Base-by-base conservation (phyloP, 2,113 vertebrate genomes). In the Thamnaconus septentrionalis region DNA sequence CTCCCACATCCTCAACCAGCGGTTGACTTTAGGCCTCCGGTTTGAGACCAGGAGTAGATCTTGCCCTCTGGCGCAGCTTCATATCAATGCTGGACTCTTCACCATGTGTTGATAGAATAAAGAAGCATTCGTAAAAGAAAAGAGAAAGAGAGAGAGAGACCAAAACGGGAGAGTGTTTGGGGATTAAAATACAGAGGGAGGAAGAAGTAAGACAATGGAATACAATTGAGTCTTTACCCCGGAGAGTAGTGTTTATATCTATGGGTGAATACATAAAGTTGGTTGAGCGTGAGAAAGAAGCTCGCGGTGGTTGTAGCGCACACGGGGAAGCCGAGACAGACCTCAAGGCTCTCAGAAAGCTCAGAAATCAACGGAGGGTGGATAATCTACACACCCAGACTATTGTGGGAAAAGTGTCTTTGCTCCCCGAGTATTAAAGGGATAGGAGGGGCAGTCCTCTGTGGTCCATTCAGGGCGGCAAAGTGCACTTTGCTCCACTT, bases 261-360 rank as follows among this genome's bases (percentile, higher is more conserved):
- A 61, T 67, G 75, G 57, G 59, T 75, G 79, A 84, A 84, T 83
- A 81, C 76, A 85, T 83, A 77, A 85, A 87, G 75, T 77, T 80
- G 83, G 53, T 62, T 82, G 79, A 87, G 86, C 80, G 83, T 87
- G 84, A 83, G 86, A 87, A 87, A 77, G 68, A 75, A 64, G 66
- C 64, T 81, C 5, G 5, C 53, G 57, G 70, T 61, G 65, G 74
- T 68, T 5, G 67, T 69, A 57, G 66, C 78, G 31, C 85, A 82
- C 64, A 66, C 76, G 74, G 72, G 60, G 81, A 82, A 77, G 78
- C 81, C 11, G 76, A 87, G 82, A 64, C 80, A 76, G 65, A 86
- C 80, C 83, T 85, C 59, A 1, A 78, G 72, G 79, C 74, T 82
- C 74, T 62, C 64, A 52, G 69, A 79, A 81, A 78, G 77, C 79